phyloP scores from a whole-genome alignment of 1,140 invertebrate genomes.

The Bombus ignitus region DNA sequence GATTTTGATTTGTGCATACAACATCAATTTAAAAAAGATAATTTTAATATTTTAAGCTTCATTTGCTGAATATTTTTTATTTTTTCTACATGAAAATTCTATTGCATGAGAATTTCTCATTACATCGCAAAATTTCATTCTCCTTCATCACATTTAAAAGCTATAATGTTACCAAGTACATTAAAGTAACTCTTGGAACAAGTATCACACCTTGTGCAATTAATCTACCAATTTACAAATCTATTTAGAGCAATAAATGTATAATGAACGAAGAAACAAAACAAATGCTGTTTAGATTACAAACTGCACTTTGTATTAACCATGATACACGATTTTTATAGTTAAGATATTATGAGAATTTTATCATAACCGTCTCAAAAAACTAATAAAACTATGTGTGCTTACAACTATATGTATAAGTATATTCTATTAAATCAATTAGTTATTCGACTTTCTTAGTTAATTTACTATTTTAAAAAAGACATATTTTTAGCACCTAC shows the following conservation, averaged over 20 bases:
- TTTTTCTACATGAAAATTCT: conserved; percentile 17
- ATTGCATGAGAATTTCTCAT: conserved; percentile 20
- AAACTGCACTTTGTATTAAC: conserved; percentile 59
- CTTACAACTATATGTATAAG: conserved; percentile 10
- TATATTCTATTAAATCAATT: conserved; percentile 34
- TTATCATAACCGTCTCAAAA: conserved; percentile 33
- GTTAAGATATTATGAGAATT: conserved; percentile 33
- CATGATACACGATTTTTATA: conserved; percentile 41
- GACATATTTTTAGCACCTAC: conserved; percentile 9
- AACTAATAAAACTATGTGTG: conserved; percentile 23
- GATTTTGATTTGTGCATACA: background rate
- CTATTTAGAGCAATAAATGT: conserved; percentile 67
- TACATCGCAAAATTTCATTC: conserved; percentile 15
- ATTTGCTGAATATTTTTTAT: background rate
- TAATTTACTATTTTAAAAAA: background rate
- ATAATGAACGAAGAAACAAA: conserved; percentile 52
- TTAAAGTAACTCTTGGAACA: conserved; percentile 30
- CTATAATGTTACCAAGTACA: conserved; percentile 27
- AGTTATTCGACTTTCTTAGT: background rate
- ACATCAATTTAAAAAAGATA: background rate
- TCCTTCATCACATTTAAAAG: conserved; percentile 31
- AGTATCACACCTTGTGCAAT: conserved; percentile 40
- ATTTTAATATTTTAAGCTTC: background rate
- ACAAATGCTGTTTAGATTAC: conserved; percentile 45
- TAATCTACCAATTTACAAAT: conserved; percentile 42